Conservation (phyloP, 2,888 invertebrate species). For the Abrostola triplasia region DNA sequence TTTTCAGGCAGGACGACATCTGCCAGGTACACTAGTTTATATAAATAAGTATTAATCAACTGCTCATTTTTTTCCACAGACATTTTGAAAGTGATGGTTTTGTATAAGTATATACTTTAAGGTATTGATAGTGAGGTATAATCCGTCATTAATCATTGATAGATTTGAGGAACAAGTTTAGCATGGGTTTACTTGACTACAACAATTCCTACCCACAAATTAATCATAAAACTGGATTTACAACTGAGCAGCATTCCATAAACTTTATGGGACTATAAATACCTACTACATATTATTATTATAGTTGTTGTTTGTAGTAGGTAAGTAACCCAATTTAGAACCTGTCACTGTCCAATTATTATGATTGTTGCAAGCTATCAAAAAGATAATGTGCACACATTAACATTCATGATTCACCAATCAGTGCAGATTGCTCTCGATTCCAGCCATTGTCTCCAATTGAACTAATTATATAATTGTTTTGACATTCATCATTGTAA, state of each 20-base stretch:
- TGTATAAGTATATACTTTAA: too few relatives aligned
- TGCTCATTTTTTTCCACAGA: too few relatives aligned
- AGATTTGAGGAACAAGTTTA: neutral
- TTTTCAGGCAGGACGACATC: too few relatives aligned
- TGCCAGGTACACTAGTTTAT: too few relatives aligned
- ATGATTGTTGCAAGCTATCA: slow-evolving; percentile 38
- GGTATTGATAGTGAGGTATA: too few relatives aligned
- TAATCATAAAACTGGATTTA: too few relatives aligned
- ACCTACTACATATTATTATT: neutral
- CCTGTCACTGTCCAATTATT: neutral
- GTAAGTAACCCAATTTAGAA: neutral
- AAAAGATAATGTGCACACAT: slow-evolving; percentile 53
- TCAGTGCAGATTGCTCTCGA: slow-evolving; percentile 73
- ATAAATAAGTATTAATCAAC: too few relatives aligned
- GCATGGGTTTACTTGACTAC: neutral
- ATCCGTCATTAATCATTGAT: too few relatives aligned
- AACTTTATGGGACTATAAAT: too few relatives aligned
- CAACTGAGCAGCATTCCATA: too few relatives aligned
- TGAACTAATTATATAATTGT: slow-evolving; percentile 73
- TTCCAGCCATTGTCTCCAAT: slow-evolving; percentile 77
- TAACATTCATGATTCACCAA: slow-evolving; percentile 76
- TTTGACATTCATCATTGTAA: slow-evolving; percentile 58
- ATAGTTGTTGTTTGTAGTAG: neutral
- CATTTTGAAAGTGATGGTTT: too few relatives aligned
- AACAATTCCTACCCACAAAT: too few relatives aligned